Base-by-base conservation (phyloP, 30 jellyfish, hydroid and myxozoan species). In the Aurelia sp. region DNA sequence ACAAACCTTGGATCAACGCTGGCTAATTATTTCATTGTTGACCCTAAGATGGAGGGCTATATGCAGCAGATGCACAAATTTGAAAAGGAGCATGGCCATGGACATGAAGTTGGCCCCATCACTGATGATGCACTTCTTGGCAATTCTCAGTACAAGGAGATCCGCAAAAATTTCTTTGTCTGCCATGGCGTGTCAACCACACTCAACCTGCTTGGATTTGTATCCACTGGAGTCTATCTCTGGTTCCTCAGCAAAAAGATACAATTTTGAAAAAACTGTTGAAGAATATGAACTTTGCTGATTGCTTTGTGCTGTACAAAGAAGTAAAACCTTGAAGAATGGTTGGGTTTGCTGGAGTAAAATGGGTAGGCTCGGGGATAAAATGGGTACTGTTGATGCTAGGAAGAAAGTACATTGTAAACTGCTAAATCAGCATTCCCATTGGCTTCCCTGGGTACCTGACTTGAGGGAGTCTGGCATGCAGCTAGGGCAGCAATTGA, bases 61-160 rank as follows among this genome's bases (percentile, higher is more conserved):
- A 82, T 81, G 90, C 31, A 22, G 13, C 78, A 81, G 41, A 71
- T 55, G 79, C 97, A 89, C 47, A 75, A 82, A 61, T 89, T 57
- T 40, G 97, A 89, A 52, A 82, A 73, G 50, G 97, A 89, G 50
- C 74, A 74, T 57, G 97, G 97, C 17, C 87, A 81, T 59, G 97
- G 97, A 3, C 61, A 88, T 18, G 97, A 89, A 67, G 22, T 75
- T 69, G 97, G 94, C 9, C 86, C 91, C 40, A 89, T 89, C 52
- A 89, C 90, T 13, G 88, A 81, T 33, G 50, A 62, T 20, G 20
- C 27, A 0, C 66, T 89, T 65, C 82, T 81, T 86, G 77, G 66
- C 23, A 88, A 74, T 55, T 86, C 90, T 18, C 78, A 73, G 51
- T 89, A 89, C 86, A 77, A 52, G 50, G 87, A 47, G 44, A 53